Base-by-base conservation (phyloP, 2,888 invertebrate species). In the Listrodromus nycthemerus region DNA sequence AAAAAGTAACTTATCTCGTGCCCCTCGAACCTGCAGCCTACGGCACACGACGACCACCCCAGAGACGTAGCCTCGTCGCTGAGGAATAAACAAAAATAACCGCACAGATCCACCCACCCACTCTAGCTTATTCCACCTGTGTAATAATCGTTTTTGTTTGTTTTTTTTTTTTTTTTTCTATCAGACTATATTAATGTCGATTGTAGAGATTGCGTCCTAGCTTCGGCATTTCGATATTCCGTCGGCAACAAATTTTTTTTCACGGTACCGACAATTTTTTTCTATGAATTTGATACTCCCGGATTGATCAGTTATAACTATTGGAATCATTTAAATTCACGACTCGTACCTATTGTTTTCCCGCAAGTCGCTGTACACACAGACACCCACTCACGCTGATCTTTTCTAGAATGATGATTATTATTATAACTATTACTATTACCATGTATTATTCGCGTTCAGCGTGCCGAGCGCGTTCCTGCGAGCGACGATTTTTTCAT, bases 1-100 rank as follows among this genome's bases (percentile, higher is more conserved):
- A 91, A 67, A 93, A 92, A 80, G 87, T 93, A 19, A 92, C 93
- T 0, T 92, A 89, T 19, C 86, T 93, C 45, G 88, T 93, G 0
- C 93, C 93, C 0, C 82, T 92, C 19, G 92, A 93, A 33, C 88
- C 90, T 1, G 69, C 81, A 6, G 87, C 86, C 10, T 92, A 91
- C 52, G 92, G 92, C 19, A 91, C 89, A 21, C 89, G 89, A 84
- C 89, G 91, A 87, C 67, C 86, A 48, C 78, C 79, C 21, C 65
- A 80, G 63, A 83, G 80, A 79, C 82, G 84, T 48, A 83, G 80
- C 78, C 80, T 71, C 52, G 70, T 74, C n/a, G 78, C 83, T 48
- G 85, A 85, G 74, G 85, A 87, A 84, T 86, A 86, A 85, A 76
- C 16, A 21, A 41, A 10, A 52, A 70, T 37, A 33, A 10, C 55